Base-by-base conservation (phyloP, 2,888 invertebrate species). In the Euplexia lucipara region DNA sequence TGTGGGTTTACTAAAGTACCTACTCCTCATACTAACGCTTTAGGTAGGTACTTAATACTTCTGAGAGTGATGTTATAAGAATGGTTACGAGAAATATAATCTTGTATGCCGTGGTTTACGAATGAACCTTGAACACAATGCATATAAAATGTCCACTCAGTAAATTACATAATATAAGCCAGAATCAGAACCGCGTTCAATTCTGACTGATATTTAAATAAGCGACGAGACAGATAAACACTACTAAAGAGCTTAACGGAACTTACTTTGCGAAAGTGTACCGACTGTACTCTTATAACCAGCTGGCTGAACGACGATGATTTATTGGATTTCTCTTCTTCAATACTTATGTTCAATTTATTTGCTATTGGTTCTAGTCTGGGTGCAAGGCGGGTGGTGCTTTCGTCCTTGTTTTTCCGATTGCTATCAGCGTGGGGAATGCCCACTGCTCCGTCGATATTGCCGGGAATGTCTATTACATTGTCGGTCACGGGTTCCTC, bases 241-340 rank as follows among this genome's bases (percentile, higher is more conserved):
- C 12, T 30, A 4, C 14, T 26, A 45, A 78, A 34, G 18, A 66
- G 26, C n/a, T n/a, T n/a, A n/a, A n/a, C 16, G 26, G 30, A 47
- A 90, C 89, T 90, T 76, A 95, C 95, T 91, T 95, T 95, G 75
- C 91, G 91, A 88, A 95, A 95, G 86, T 95, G 94, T 85, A 92
- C 91, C 68, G 94, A 88, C 87, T 94, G 94, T 78, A 95, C 94
- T 89, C 95, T 89, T 83, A 95, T 91, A 86, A 94, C 92, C 86
- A 95, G 94, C 86, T 94, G 95, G 88, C 93, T 95, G 88, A 92
- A 93, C 75, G 94, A 91, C 71, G 93, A 92, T 86, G 94, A 91
- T 91, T 94, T 95, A 91, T 95, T 95, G 74, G 92, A 92, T 90
- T 92, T 94, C 84, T 94, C 95, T 79, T 94, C 94, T 81, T 95